These are phyloP conservation scores for Crioceris asparagi DNA, from an alignment of 2,888 invertebrate genomes.

Conservation along the genomic window DNA sequence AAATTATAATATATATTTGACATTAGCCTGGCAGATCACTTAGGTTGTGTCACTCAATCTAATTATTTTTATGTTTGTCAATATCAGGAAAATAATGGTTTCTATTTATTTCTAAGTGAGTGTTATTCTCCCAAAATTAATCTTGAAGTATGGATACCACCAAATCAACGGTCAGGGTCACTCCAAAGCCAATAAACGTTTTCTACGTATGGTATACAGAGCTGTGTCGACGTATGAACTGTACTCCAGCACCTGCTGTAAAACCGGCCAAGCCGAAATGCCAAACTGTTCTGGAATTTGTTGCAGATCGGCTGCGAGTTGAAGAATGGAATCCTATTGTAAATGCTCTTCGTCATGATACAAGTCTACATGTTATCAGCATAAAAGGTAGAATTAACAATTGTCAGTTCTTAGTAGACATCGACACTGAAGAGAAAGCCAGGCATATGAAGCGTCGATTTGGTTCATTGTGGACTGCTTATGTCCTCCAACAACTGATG, in stretches of 20 bases:
- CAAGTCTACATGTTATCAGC: slow-evolving; percentile 56
- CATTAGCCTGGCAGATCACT: background rate
- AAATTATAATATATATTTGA: no score
- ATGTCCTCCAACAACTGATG: slow-evolving; percentile 53
- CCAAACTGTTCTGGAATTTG: slow-evolving; percentile 47
- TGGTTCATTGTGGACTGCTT: slow-evolving; percentile 52
- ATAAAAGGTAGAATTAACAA: slow-evolving; percentile 46
- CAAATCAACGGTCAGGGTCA: slow-evolving; percentile 19
- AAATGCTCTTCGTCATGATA: slow-evolving; percentile 60
- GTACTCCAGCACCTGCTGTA: slow-evolving; percentile 29
- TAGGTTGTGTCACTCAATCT: slow-evolving; percentile 5
- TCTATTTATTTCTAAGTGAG: background rate
- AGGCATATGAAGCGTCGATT: slow-evolving; percentile 43
- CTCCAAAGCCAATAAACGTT: slow-evolving; percentile 31
- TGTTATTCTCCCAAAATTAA: slow-evolving; percentile 12
- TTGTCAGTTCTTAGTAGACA: slow-evolving; percentile 33
- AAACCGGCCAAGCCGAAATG: slow-evolving; percentile 34
- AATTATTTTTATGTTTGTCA: slow-evolving; percentile 2
- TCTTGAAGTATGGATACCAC: slow-evolving; percentile 20
- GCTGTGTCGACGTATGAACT: slow-evolving; percentile 34
- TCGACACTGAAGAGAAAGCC: slow-evolving; percentile 50
- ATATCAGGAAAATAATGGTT: slow-evolving; percentile 1
- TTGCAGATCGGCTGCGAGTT: slow-evolving; percentile 63
- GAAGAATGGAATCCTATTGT: slow-evolving; percentile 67
- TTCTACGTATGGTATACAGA: slow-evolving; percentile 38